A percentile compares a stretch with the other conserved stretches of the same genome.
Evolutionary conservation across 2,113 vertebrate genomes (phyloP).

Genomic region (Apteryx owenii): DNA sequence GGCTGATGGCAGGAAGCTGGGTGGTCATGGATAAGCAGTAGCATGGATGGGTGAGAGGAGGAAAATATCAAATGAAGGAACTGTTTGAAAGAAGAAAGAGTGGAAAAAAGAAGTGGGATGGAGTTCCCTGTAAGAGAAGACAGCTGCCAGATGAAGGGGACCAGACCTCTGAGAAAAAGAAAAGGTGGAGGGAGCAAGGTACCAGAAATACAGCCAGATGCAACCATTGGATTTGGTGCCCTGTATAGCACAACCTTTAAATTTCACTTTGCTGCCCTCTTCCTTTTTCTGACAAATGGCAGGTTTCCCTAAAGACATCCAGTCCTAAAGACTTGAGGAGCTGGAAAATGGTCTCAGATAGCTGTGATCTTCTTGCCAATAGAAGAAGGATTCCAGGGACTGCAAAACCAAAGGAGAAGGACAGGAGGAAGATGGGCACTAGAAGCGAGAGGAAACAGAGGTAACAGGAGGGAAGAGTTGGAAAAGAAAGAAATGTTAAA

Average conservation of each 20-base stretch:
- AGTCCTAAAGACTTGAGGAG: background rate
- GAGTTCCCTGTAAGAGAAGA: background rate
- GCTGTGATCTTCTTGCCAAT: background rate
- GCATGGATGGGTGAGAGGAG: background rate
- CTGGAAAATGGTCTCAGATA: background rate
- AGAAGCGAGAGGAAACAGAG: background rate
- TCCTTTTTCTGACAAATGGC: background rate
- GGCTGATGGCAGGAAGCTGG: background rate
- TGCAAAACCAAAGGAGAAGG: background rate
- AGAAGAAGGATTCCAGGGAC: background rate
- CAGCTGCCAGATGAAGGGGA: background rate
- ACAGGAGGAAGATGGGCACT: background rate
- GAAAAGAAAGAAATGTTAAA: background rate
- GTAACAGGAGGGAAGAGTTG: background rate
- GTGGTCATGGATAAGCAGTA: background rate
- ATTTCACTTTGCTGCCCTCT: background rate
- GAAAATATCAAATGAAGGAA: background rate
- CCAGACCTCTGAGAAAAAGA: background rate
- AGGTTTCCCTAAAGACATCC: background rate
- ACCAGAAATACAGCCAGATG: background rate
- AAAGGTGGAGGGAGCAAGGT: background rate
- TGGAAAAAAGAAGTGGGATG: background rate
- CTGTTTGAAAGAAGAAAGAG: background rate
- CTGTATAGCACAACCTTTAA: background rate
- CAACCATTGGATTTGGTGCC: background rate